phyloP scores from a whole-genome alignment of 2,888 invertebrate genomes.

The Luperina nickerlii region DNA sequence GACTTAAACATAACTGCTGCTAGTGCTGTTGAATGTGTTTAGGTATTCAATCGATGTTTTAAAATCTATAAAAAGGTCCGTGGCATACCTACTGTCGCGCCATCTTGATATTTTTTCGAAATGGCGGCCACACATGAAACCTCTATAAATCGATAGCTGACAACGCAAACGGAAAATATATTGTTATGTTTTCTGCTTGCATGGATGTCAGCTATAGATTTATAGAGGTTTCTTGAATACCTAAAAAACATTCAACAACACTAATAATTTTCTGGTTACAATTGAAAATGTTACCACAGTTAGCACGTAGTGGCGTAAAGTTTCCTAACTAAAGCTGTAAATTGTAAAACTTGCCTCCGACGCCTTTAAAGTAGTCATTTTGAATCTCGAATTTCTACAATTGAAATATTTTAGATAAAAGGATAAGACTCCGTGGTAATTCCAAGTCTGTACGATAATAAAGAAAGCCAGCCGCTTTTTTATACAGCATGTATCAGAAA shows the following conservation, averaged over 20 bases:
- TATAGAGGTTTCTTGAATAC: not conserved
- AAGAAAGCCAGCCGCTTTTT: no score
- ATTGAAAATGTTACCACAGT: not conserved
- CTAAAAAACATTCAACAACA: not conserved
- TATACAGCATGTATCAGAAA: no score
- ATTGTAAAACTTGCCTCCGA: not conserved
- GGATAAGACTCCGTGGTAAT: not conserved
- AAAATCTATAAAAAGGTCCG: no score
- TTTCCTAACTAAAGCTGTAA: not conserved
- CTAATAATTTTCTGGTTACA: not conserved
- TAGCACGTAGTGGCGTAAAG: not conserved
- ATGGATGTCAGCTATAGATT: no score
- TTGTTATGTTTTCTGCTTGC: no score
- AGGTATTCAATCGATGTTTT: no score
- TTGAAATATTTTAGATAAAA: not conserved
- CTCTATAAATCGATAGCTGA: no score
- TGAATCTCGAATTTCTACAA: not conserved
- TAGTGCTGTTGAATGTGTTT: no score
- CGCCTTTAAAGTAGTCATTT: not conserved
- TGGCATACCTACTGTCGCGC: no score
- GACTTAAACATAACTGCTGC: not conserved
- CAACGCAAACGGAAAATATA: no score
- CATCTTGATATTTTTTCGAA: no score
- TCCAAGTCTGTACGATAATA: not conserved
- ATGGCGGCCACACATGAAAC: no score